Evolutionary conservation across 2,113 vertebrate genomes (phyloP).

Genomic region (Hippocampus mohnikei): DNA sequence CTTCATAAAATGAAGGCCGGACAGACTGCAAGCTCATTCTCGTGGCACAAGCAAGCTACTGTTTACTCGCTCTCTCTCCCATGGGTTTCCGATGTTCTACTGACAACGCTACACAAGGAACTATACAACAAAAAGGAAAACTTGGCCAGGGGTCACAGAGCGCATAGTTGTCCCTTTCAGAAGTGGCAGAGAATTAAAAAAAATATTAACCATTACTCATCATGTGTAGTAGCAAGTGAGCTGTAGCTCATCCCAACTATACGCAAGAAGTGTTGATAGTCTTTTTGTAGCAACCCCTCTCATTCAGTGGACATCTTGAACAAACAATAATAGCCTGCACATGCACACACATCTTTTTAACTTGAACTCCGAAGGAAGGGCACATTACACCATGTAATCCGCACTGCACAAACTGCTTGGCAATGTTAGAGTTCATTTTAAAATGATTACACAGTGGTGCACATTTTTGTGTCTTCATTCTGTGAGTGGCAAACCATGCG

Average conservation of each 20-base stretch:
- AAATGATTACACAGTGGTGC: no score
- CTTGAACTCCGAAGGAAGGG: no score
- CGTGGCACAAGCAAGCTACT: slow-evolving; percentile 67
- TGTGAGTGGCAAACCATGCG: no score
- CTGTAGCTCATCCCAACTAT: neutral
- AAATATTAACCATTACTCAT: neutral
- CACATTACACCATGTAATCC: no score
- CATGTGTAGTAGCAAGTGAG: neutral
- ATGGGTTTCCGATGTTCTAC: slow-evolving; percentile 36
- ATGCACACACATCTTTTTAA: no score
- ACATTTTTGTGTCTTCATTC: no score
- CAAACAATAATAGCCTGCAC: neutral
- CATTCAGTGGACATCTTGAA: no score
- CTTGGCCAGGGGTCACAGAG: slow-evolving; percentile 17
- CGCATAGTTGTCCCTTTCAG: slow-evolving; percentile 31
- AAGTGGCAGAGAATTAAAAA: slow-evolving; percentile 17
- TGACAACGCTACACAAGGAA: slow-evolving; percentile 25
- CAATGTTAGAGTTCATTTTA: no score
- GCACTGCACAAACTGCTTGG: no score
- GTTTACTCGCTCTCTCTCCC: slow-evolving; percentile 46
- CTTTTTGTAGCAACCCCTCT: neutral
- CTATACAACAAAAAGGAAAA: slow-evolving; percentile 25
- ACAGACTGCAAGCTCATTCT: slow-evolving; percentile 48
- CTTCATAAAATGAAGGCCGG: slow-evolving; percentile 64
- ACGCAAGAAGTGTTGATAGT: neutral